These are phyloP conservation scores for Nannospalax galili DNA, from an alignment of 2,113 vertebrate genomes.

Conservation along the genomic window DNA sequence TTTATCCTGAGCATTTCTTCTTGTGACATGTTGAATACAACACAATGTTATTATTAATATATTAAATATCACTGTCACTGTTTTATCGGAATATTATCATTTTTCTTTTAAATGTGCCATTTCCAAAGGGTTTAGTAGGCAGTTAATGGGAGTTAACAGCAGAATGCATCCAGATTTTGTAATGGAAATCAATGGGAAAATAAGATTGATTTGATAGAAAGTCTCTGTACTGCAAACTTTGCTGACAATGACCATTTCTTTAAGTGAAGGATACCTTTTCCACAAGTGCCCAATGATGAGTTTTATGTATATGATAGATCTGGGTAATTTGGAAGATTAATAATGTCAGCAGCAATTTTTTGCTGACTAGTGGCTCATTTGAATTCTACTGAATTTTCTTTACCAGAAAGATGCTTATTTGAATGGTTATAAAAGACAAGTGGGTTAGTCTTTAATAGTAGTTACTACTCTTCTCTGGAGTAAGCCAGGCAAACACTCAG, in stretches of 20 bases:
- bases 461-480: background rate
- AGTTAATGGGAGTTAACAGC: slow-evolving; percentile 68
- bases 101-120: slow-evolving; percentile 68
- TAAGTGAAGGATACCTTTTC: slow-evolving; percentile 70
- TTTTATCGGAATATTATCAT: slow-evolving; percentile 68
- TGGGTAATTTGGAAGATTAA: slow-evolving; percentile 71
- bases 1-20: slow-evolving; percentile 42
- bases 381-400: slow-evolving; percentile 68
- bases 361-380: slow-evolving; percentile 73
- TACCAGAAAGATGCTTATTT: slow-evolving; percentile 44
- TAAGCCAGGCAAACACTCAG: background rate
- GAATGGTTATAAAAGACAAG: slow-evolving; percentile 36
- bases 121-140: slow-evolving; percentile 58
- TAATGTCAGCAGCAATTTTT: slow-evolving; percentile 69
- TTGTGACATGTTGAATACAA: slow-evolving; percentile 62
- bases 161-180: slow-evolving; percentile 63
- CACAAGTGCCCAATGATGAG: slow-evolving; percentile 72
- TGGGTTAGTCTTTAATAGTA: slow-evolving; percentile 7
- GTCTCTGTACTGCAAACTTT: slow-evolving; percentile 69
- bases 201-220: slow-evolving; percentile 76
- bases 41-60: slow-evolving; percentile 47
- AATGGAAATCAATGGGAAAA: slow-evolving; percentile 75
- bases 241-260: slow-evolving; percentile 73
- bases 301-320: slow-evolving; percentile 74
- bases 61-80: slow-evolving; percentile 62